Conservation (phyloP, 2,888 invertebrate genomes). For the Acrocera orbiculus region DNA sequence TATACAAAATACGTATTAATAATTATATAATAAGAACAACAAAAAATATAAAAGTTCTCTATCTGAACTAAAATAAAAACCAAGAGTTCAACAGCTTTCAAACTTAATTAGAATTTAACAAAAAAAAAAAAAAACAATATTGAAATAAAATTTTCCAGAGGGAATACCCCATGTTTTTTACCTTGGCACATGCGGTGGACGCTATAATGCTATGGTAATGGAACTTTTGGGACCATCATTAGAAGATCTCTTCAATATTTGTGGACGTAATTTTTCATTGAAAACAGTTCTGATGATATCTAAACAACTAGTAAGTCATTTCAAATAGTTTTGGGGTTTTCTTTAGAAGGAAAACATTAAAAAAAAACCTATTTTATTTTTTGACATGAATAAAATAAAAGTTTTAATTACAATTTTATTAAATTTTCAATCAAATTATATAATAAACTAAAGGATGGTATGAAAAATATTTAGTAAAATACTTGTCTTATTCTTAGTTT, state of each 20-base stretch:
- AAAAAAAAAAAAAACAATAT: background rate
- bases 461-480: too few species aligned
- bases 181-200: constrained; percentile 51
- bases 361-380: background rate
- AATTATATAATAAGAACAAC: too few species aligned
- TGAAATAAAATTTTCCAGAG: constrained; percentile 23
- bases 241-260: constrained; percentile 55
- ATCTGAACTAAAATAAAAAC: too few species aligned
- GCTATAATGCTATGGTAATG: constrained; percentile 57
- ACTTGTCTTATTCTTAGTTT: too few species aligned
- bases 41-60: too few species aligned
- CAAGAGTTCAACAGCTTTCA: too few species aligned
- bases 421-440: too few species aligned
- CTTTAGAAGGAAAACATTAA: background rate
- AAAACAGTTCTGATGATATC: constrained; percentile 58
- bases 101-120: too few species aligned
- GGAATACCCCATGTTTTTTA: constrained; percentile 57
- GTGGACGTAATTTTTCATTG: constrained; percentile 49
- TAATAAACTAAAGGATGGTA: too few species aligned
- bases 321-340: too few species aligned
- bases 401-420: too few species aligned
- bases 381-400: background rate
- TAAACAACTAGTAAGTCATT: constrained; percentile 36
- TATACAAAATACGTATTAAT: too few species aligned
- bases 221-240: constrained; percentile 54